Conservation (phyloP, 1,140 invertebrate species). For the Anoplophora glabripennis region DNA sequence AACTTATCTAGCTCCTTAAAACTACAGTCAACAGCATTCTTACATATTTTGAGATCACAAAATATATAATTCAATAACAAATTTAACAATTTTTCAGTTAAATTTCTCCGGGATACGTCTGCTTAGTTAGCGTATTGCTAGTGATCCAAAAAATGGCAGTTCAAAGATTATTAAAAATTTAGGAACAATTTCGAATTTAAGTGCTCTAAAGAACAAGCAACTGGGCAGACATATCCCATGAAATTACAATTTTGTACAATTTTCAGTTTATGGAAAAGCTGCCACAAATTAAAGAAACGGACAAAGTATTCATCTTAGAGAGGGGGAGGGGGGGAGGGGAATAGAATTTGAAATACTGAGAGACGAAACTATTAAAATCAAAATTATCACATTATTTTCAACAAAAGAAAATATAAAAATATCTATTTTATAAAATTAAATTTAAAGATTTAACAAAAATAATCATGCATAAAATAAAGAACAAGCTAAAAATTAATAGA, state of each 20-base stretch:
- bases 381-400: slow-evolving; percentile 37
- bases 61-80: slow-evolving; percentile 48
- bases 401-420: slow-evolving; percentile 39
- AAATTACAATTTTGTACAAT: slow-evolving; percentile 20
- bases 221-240: slow-evolving; percentile 8
- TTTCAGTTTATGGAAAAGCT: slow-evolving; percentile 22
- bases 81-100: slow-evolving; percentile 40
- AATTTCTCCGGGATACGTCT: slow-evolving; percentile 15
- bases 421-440: slow-evolving; percentile 34
- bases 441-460: slow-evolving; percentile 30
- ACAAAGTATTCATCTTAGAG: too few relatives aligned
- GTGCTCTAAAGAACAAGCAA: slow-evolving; percentile 6
- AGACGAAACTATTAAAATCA: slow-evolving; percentile 21
- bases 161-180: slow-evolving; percentile 33
- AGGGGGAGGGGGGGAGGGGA: too few relatives aligned
- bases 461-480: slow-evolving; percentile 16
- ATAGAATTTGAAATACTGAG: slow-evolving; percentile 29
- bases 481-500: slow-evolving; percentile 10
- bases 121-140: slow-evolving; percentile 30
- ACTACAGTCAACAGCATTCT: slow-evolving; percentile 44
- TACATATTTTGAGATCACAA: slow-evolving; percentile 49
- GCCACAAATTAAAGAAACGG: slow-evolving; percentile 18
- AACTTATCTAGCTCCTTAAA: slow-evolving; percentile 41
- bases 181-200: slow-evolving; percentile 41
- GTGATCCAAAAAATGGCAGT: slow-evolving; percentile 39